Evolutionary conservation across 2,113 vertebrate species (phyloP), one percentile per base, ranked within the genome.

Genomic region (Rhinopomastus cyanomelas): DNA sequence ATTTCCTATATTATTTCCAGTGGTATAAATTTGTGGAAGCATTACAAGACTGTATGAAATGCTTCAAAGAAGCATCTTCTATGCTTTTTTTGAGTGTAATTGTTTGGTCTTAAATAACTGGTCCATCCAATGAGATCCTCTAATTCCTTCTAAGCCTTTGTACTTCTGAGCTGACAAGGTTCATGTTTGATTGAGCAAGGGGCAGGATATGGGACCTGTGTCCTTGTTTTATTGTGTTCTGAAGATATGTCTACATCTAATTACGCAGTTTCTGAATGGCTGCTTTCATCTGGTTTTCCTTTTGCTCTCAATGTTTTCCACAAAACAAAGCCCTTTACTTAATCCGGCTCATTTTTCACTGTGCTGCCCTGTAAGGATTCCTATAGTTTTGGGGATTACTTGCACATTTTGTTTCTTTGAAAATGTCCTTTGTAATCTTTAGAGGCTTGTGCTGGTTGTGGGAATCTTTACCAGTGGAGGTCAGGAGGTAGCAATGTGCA

Each of bases 281-380:
- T 92, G 71, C 48, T 88, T 95, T 96, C 81, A 80, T 92, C 74
- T 90, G 52, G 46, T 21, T 87, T 78, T 84, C 84, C 56, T 87
- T 92, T 88, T 78, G 19, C 25, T 89, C 10, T 11, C 34, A 39
- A 16, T 85, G 48, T 77, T 92, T 93, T 66, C 77, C 56, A 59
- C 71, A 67, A 84, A 93, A 90, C 16, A 92, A 88, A 94, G 7
- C 19, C 30, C 34, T 87, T 85, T 39, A 25, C 46, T 89, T 88
- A 55, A 46, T 86, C 66, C 2, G 1, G 27, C 77, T 88, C 71
- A 80, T 16, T 77, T 59, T 81, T 91, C 92, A 68, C 73, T 78
- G 55, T 34, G 36, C 34, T 75, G 49, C 59, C 39, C 53, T 60
- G 49, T 77, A 74, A 89, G 53, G 46, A 83, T 86, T 91, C 81